Evolutionary conservation across 2,797 vertebrate genomes (phyloP), one percentile per base, ranked within the genome.

Genomic region (Spea hammondii): DNA sequence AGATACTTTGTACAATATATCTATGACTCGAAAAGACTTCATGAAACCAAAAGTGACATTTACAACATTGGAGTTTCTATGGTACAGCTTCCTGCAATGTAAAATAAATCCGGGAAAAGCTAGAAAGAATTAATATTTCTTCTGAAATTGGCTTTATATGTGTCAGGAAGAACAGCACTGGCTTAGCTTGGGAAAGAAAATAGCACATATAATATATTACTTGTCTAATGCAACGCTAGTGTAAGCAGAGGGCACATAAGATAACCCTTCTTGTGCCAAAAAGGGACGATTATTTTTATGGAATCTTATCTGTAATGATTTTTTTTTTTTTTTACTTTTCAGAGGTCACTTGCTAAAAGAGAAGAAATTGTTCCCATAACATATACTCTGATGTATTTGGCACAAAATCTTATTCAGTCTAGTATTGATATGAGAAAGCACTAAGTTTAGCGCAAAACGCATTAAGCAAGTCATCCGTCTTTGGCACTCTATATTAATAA

Each of bases 11-110:
- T 44, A 57, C 74, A 77, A 72, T 82, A 77, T 74, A 82, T 82
- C 74, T 77, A 73, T n/a, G 48, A 70, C 53, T 77, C 73, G 65
- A 73, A 59, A 11, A 74, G 70, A 59, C 70, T 77, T 82, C 55
- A 74, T 73, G 79, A 82, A 77, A 82, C 74, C 45, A 77, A 77
- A 82, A 82, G 64, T 77, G 75, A 77, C 79, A 82, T 77, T 82
- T 77, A 73, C 55, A 82, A 77, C 62, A 48, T 57, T 73, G 69
- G 79, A 77, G 70, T 77, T 65, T 64, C 32, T 68, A 65, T 77
- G 74, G 64, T 74, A 69, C 54, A 69, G 74, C 62, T 62, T 77
- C 65, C 8, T 59, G 54, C 69, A 77, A 64, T 66, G 70, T 64
- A 70, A 82, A 74, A 82, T 77, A 82, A 72, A 77, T 77, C 65